These are phyloP conservation scores for Acanthurus leucopareius DNA, from an alignment of 2,797 vertebrate species.

Conservation along the genomic window DNA sequence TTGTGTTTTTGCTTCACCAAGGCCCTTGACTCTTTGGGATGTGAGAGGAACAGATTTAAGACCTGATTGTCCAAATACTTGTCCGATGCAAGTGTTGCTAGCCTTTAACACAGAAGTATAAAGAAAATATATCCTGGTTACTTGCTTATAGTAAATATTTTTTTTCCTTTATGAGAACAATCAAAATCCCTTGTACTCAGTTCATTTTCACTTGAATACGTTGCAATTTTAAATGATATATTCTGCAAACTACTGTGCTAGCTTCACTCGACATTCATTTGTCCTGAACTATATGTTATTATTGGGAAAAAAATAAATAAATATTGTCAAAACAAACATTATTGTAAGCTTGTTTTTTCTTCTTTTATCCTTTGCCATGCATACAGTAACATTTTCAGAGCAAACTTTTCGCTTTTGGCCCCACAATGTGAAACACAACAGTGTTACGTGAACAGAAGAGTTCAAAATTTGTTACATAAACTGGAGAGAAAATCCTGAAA, in stretches of 20 bases:
- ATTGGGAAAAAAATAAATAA: constrained; percentile 84
- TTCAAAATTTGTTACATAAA: constrained; percentile 39
- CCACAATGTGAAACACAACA: not conserved
- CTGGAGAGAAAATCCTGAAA: constrained; percentile 31
- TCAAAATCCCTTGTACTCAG: constrained; percentile 39
- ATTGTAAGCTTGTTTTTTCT: not conserved
- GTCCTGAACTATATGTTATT: constrained; percentile 83
- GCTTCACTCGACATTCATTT: constrained; percentile 76
- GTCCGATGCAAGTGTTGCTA: constrained; percentile 45
- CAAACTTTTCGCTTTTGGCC: not conserved
- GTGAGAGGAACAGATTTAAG: constrained; percentile 38
- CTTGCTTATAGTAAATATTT: constrained; percentile 44
- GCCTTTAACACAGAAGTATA: constrained; percentile 46
- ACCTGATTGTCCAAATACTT: constrained; percentile 42
- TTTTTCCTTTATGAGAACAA: constrained; percentile 60
- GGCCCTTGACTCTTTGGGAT: constrained; percentile 60
- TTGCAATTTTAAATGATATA: constrained; percentile 65
- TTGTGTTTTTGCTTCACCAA: constrained; percentile 33
- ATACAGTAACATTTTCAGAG: not conserved
- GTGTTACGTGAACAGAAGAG: constrained; percentile 21
- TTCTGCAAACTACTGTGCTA: constrained; percentile 71
- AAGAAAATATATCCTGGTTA: constrained; percentile 45
- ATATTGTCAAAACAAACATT: constrained; percentile 79
- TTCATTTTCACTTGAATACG: constrained; percentile 55
- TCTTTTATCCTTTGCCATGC: not conserved